Evolutionary conservation across 2,888 invertebrate genomes (phyloP).

Genomic region (Laothoe populi): DNA sequence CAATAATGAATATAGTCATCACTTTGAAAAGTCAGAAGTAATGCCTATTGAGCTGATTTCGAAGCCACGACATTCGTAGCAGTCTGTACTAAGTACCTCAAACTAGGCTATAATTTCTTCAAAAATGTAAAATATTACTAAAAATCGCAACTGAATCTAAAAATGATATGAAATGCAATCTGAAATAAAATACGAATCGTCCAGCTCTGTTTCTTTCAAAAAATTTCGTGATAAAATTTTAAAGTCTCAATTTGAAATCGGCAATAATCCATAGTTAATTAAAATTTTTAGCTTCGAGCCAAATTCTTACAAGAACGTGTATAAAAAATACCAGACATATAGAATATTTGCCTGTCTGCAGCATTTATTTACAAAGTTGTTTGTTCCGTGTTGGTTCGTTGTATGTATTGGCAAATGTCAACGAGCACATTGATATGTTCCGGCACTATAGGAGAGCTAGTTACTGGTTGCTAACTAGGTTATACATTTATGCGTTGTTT

Average conservation of each 20-base stretch:
- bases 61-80: too few relatives aligned
- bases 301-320: not conserved
- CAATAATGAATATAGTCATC: too few relatives aligned
- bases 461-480: not conserved
- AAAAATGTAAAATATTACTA: too few relatives aligned
- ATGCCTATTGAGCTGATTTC: too few relatives aligned
- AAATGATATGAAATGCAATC: too few relatives aligned
- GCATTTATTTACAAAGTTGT: conserved; percentile 19
- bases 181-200: too few relatives aligned
- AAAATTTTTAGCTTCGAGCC: not conserved
- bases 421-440: conserved; percentile 16
- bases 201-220: not conserved
- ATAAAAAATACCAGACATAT: not conserved
- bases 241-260: not conserved
- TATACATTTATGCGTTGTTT: conserved; percentile 5
- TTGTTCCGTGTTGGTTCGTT: conserved; percentile 15
- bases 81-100: too few relatives aligned
- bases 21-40: too few relatives aligned
- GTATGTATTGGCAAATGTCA: conserved; percentile 7
- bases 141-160: too few relatives aligned
- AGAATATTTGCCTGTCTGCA: conserved; percentile 7
- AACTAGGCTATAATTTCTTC: too few relatives aligned
- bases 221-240: not conserved
- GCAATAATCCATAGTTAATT: not conserved
- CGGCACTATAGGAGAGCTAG: conserved; percentile 5